Evolutionary conservation across 2,797 vertebrate genomes (phyloP).

Genomic region (Hydrophis major): DNA sequence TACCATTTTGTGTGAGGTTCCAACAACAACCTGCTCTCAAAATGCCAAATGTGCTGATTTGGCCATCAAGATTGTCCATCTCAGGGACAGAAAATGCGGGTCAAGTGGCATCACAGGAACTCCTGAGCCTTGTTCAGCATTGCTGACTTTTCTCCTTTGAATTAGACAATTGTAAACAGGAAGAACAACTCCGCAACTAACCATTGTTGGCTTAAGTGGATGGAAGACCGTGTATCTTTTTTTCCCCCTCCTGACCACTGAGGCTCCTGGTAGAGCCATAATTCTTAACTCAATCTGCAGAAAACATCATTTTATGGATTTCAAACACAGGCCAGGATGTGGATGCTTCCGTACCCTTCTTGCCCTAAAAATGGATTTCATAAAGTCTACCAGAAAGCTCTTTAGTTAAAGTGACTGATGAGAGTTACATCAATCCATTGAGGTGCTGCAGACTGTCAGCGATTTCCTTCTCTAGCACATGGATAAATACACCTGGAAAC

Average conservation of each 20-base stretch:
- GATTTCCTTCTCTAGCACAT: background rate
- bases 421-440: background rate
- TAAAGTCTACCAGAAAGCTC: background rate
- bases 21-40: background rate
- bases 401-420: constrained; percentile 5
- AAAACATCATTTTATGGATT: background rate
- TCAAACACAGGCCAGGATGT: background rate
- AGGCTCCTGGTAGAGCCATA: background rate
- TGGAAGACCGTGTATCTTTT: background rate
- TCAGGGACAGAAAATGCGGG: background rate
- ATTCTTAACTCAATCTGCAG: background rate
- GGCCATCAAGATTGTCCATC: background rate
- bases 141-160: background rate
- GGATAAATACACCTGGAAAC: background rate
- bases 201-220: background rate
- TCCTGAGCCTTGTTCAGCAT: background rate
- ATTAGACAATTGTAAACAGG: background rate
- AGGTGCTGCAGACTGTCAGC: background rate
- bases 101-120: background rate
- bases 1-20: background rate
- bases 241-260: too few species aligned
- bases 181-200: background rate
- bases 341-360: background rate
- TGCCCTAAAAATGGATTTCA: background rate
- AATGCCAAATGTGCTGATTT: background rate